Evolutionary conservation across 2,113 vertebrate species (phyloP).

Genomic region (Amblyornis subalaris): DNA sequence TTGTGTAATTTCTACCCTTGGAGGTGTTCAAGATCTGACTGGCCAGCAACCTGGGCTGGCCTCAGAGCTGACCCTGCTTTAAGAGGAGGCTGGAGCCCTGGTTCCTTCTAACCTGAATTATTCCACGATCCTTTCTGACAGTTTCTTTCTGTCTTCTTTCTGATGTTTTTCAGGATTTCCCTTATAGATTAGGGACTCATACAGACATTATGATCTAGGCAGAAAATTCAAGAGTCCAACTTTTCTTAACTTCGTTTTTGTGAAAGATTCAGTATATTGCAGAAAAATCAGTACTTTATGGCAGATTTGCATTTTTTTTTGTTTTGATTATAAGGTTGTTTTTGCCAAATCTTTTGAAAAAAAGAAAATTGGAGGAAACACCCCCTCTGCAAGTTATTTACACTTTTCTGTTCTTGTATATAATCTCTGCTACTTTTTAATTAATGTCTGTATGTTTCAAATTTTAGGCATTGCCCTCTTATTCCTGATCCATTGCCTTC

Average conservation of each 20-base stretch:
- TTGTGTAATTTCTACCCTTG: background rate
- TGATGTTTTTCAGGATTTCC: background rate
- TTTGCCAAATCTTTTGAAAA: background rate
- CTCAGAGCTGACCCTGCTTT: background rate
- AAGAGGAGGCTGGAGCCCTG: background rate
- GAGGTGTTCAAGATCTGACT: background rate
- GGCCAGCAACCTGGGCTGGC: background rate
- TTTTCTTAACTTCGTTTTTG: background rate
- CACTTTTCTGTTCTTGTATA: fast-evolving
- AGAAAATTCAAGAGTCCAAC: background rate
- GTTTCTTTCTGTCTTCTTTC: background rate
- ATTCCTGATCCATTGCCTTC: background rate
- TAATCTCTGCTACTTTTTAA: background rate
- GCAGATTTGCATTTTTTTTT: background rate
- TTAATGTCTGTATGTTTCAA: background rate
- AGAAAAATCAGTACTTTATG: background rate
- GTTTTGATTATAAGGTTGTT: background rate
- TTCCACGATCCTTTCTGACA: background rate
- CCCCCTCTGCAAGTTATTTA: background rate
- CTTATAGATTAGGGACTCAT: background rate
- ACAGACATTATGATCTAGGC: background rate
- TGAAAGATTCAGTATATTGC: background rate
- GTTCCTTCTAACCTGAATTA: background rate
- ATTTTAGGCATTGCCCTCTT: background rate
- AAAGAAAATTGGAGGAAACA: background rate